Conservation (phyloP, 2,888 invertebrate genomes). For the Scaptomyza reducta region DNA sequence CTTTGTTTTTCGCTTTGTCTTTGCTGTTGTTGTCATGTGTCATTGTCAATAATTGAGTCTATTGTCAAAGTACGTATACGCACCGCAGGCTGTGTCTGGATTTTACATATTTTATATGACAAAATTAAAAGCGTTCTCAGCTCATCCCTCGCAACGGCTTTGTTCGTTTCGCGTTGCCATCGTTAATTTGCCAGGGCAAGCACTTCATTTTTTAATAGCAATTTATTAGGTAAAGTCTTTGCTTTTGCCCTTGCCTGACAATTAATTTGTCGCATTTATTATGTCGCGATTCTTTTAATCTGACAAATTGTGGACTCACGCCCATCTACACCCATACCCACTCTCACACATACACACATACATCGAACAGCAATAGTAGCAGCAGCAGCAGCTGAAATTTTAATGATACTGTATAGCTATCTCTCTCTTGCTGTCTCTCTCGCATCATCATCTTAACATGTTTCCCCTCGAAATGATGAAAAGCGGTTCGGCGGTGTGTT, state of each 20-base stretch:
- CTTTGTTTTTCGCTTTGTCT: neutral
- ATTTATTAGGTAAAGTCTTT: slow-evolving; percentile 51
- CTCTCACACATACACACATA: neutral
- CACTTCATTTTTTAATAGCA: slow-evolving; percentile 52
- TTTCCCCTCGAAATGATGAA: neutral
- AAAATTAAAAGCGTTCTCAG: slow-evolving; percentile 29
- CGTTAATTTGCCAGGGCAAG: slow-evolving; percentile 31
- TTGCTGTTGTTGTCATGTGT: slow-evolving; percentile 5
- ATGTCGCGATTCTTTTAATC: slow-evolving; percentile 61
- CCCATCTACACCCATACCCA: neutral
- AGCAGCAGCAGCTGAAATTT: slow-evolving; percentile 41
- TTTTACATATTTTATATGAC: slow-evolving; percentile 23
- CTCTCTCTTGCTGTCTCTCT: neutral
- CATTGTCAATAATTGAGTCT: slow-evolving; percentile 25
- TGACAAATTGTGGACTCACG: slow-evolving; percentile 56
- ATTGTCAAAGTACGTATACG: slow-evolving; percentile 33
- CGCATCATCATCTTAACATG: slow-evolving; percentile 1
- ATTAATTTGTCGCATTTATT: slow-evolving; percentile 57
- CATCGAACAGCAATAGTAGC: slow-evolving; percentile 8
- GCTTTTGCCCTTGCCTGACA: slow-evolving; percentile 45
- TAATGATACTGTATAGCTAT: slow-evolving; percentile 46
- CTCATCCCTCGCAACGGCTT: neutral
- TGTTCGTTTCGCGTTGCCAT: slow-evolving; percentile 18
- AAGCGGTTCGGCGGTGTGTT: neutral
- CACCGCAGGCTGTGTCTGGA: neutral